These are phyloP conservation scores for Zaprionus obscuricornis DNA, from an alignment of 2,888 invertebrate species.

Conservation along the genomic window DNA sequence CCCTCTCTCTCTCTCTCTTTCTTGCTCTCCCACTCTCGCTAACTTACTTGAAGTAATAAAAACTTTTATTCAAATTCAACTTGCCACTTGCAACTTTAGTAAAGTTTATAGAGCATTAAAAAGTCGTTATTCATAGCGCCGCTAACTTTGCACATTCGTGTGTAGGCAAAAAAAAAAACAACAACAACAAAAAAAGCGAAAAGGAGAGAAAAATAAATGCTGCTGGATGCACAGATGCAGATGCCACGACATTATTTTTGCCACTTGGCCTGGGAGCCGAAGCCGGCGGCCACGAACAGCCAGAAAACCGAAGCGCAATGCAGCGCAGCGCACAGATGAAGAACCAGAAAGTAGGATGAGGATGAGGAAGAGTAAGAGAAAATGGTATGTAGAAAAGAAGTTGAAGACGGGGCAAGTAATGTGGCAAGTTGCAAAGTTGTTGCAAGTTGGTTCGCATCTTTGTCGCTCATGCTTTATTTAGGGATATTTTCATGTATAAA, in stretches of 20 bases:
- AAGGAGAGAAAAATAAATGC: too few relatives aligned
- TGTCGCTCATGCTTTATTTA: conserved; percentile 79
- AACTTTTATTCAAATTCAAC: too few relatives aligned
- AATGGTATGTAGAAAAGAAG: too few relatives aligned
- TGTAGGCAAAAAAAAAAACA: conserved; percentile 6
- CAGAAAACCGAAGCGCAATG: background rate
- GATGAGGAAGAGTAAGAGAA: too few relatives aligned
- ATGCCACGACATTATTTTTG: conserved; percentile 78
- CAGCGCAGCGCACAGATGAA: conserved; percentile 9
- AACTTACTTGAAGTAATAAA: too few relatives aligned
- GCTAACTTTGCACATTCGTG: too few relatives aligned
- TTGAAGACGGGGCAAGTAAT: conserved; percentile 11
- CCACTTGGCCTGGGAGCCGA: conserved; percentile 69
- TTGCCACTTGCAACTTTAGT: too few relatives aligned
- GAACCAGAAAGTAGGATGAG: too few relatives aligned
- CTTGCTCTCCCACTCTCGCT: too few relatives aligned
- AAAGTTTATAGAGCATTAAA: too few relatives aligned
- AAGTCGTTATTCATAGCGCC: too few relatives aligned
- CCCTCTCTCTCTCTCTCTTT: too few relatives aligned
- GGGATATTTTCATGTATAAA: conserved; percentile 79
- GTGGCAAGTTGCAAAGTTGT: conserved; percentile 15
- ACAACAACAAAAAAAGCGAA: conserved; percentile 55
- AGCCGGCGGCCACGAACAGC: conserved; percentile 39
- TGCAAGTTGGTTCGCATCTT: conserved; percentile 72
- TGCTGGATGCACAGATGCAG: conserved; percentile 70